Conservation (phyloP, 2,797 vertebrate species). For the Zenarchopterus dispar region DNA sequence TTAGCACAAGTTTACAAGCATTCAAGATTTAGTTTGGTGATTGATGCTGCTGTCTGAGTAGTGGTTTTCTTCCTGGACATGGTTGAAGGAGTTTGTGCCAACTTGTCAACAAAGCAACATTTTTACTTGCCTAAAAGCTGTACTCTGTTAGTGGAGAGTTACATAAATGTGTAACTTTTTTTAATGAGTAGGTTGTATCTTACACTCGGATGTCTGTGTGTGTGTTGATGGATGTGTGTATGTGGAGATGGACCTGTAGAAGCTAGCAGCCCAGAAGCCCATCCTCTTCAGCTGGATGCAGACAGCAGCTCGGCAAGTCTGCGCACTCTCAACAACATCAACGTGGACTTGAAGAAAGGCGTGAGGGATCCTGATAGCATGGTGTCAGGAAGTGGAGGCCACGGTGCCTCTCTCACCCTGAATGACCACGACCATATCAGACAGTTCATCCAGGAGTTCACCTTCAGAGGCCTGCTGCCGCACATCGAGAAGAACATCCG, state of each 20-base stretch:
- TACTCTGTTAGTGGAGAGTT: too few relatives aligned
- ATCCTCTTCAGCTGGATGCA: slow-evolving; percentile 88
- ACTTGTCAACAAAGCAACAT: too few relatives aligned
- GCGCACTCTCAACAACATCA: slow-evolving; percentile 67
- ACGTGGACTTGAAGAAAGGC: slow-evolving; percentile 79
- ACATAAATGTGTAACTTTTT: too few relatives aligned
- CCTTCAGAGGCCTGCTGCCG: slow-evolving; percentile 93
- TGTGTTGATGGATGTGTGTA: neutral
- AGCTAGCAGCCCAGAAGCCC: slow-evolving; percentile 83
- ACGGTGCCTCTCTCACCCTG: slow-evolving; percentile 91
- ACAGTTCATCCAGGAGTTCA: slow-evolving; percentile 98
- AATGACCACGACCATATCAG: slow-evolving; percentile 96
- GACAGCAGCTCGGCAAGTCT: slow-evolving; percentile 71
- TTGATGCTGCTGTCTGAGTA: too few relatives aligned
- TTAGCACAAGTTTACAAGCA: too few relatives aligned
- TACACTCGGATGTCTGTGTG: too few relatives aligned
- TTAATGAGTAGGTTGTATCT: too few relatives aligned
- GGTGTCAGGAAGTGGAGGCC: slow-evolving; percentile 68
- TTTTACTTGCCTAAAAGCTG: too few relatives aligned
- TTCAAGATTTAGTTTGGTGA: too few relatives aligned
- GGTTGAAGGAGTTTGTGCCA: too few relatives aligned
- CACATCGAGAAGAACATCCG: slow-evolving; percentile 98
- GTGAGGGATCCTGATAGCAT: slow-evolving; percentile 57
- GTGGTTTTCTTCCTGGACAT: too few relatives aligned
- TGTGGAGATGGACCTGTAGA: slow-evolving; percentile 37